Evolutionary conservation across 2,888 invertebrate genomes (phyloP), one percentile per base, ranked within the genome.

Genomic region (Orthonychiurus folsomi): DNA sequence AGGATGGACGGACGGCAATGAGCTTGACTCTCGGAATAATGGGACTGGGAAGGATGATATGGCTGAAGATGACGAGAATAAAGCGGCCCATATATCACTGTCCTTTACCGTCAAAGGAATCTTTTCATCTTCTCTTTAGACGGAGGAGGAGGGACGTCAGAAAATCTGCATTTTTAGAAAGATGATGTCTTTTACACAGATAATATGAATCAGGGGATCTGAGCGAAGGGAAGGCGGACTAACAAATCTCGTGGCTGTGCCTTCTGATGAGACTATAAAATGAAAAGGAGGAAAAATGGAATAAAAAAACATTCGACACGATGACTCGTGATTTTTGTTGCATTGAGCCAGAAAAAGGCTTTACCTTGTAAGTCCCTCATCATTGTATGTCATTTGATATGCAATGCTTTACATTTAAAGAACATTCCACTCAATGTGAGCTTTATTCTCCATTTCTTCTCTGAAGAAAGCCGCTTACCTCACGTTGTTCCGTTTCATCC

Each of bases 291-390:
- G 9, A 9, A 37, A 9, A n/a, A n/a, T n/a, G n/a, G n/a, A 53
- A 28, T 20, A n/a, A 59, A 59, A 59, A 61, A 50, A 50, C 25
- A 26, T 60, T 50, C 56, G 61, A 61, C 60, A 64, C 52, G 62
- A 66, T 66, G 66, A 66, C 66, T 66, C 63, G 66, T 63, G 63
- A 60, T 62, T 66, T 66, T 66, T 52, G 56, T 56, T 56, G 52
- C 57, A 62, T 62, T 62, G 57, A 62, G 52, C 57, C 62, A 50
- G 57, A 62, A 62, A 62, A 57, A 57, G 62, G 57, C 37, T 37
- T 37, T 37, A 37, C 37, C 37, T 37, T 37, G 37, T 37, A 37
- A 37, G 37, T 37, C 37, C 9, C 37, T 37, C 37, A 37, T 37
- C 37, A 37, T 37, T 37, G 9, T 5, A 37, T 37, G 37, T 37